Evolutionary conservation across 1,140 invertebrate species (phyloP), one percentile per base, ranked within the genome.

Genomic region (Ganaspis sp.): DNA sequence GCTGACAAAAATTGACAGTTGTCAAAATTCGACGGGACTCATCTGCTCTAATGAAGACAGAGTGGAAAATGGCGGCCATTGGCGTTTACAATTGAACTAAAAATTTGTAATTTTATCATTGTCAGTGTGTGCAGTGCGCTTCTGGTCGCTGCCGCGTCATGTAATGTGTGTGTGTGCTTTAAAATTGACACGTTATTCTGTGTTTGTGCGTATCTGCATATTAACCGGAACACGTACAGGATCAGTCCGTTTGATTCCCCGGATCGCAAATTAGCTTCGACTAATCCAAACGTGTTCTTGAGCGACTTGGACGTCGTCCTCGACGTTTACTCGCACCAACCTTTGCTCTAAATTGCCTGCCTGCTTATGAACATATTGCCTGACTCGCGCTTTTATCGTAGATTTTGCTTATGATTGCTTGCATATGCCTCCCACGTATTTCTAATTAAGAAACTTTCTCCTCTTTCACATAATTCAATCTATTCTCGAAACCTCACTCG

Each of bases 51-150:
- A 64, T 26, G 23, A 64, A 6, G 4, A n/a, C 15, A 72, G 73
- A 78, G 75, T 78, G 70, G 71, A 74, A 83, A 81, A 72, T 75
- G 69, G 45, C 81, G 74, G 70, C 69, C 73, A 82, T 80, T 75
- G 74, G 75, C 64, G 69, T 29, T 64, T 11, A 29, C n/a, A 64
- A 29, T 64, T 64, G 54, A 34, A 26, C 29, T 4, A 64, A 64
- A 58, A 58, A 29, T 64, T 29, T 12, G 15, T 64, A n/a, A 64
- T 84, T 87, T 84, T 88, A 84, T 85, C 87, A 90, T 90, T 91
- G 88, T 90, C 89, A 90, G 88, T 90, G 88, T 91, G 85, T 90
- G 87, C 89, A 90, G 88, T 90, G 85, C 85, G 89, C 89, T 90
- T 91, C 77, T 87, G 86, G 85, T 88, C 87, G 85, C 85, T 79